Evolutionary conservation across 2,888 invertebrate species (phyloP), one percentile per base, ranked within the genome.

Genomic region (Pantelozetes paolii): DNA sequence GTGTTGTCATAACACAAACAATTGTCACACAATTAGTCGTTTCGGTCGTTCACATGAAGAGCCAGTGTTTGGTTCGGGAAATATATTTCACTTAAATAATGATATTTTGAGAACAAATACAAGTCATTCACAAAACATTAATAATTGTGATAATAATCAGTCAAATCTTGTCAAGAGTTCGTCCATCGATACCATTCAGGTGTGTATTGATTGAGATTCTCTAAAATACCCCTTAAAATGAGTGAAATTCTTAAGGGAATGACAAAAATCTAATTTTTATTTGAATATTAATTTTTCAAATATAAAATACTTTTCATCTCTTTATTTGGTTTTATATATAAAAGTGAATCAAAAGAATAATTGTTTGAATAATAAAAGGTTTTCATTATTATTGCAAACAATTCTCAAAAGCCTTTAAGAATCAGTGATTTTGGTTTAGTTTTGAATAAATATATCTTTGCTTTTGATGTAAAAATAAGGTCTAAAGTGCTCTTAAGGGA

Each of bases 121-220:
- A 36, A 54, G 57, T 23, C 57, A 26, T 36, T 50, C 54, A n/a
- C 54, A 54, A 71, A 40, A 36, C 18, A 23, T 6, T 50, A 36
- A 71, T 32, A 48, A 64, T 64, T 20, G 11, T 64, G 45, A 42
- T n/a, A 11, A 36, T 5, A 57, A 54, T 57, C 23, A 18, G 57
- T 13, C 23, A 50, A 48, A 28, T 18, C 64, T 67, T 45, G 50
- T 73, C 42, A 73, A 48, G 50, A 64, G 64, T 67, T 73, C 73
- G 32, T 73, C 73, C 64, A 73, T 73, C 67, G 73, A 73, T 50
- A 73, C 73, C 20, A 73, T 73, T 50, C 45, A 64, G 64, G 73
- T 73, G 36, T n/a, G 62, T n/a, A 42, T 48, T 42, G 62, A 40
- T 20, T 9, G 36, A n/a, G 23, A 36, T 64, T 64, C 18, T 18